Percentiles rank a stretch among this genome's conserved stretches.
These are phyloP conservation scores for Zaprionus gabonicus DNA, from an alignment of 1,140 invertebrate species.

Conservation along the genomic window DNA sequence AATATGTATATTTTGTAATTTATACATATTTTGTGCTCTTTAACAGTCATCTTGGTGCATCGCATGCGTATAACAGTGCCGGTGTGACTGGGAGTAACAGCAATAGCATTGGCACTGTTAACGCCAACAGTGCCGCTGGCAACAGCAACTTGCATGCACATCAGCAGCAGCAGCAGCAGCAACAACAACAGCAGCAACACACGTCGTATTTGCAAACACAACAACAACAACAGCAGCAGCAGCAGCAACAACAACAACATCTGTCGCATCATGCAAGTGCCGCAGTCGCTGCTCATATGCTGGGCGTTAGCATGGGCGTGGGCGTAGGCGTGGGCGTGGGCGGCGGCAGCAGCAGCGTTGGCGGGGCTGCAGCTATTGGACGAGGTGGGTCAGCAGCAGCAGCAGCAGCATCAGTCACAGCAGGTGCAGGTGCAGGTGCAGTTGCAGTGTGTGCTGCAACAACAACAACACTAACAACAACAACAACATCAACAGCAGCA, in stretches of 20 bases:
- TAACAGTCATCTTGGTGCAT: constrained; percentile 49
- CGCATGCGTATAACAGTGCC: constrained; percentile 60
- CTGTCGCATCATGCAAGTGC: constrained; percentile 55
- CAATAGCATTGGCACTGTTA: constrained; percentile 23
- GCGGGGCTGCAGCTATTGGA: constrained; percentile 55
- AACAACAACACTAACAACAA: constrained; percentile 53
- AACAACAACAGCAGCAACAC: constrained; percentile 48
- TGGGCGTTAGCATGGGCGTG: constrained; percentile 51
- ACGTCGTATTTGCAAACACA: constrained; percentile 23
- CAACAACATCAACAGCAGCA: constrained; percentile 59
- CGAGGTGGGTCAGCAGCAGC: constrained; percentile 82
- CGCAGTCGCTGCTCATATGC: constrained; percentile 63
- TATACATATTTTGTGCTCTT: neutral
- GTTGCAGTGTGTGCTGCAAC: constrained; percentile 54
- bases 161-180: constrained; percentile 42
- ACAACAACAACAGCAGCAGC: constrained; percentile 29
- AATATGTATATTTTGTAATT: too few species aligned
- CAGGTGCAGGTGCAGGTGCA: constrained; percentile 77
- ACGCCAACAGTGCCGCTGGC: constrained; percentile 31
- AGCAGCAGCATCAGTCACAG: constrained; percentile 46
- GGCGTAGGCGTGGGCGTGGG: constrained; percentile 12
- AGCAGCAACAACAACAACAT: constrained; percentile 48
- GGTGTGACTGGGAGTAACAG: constrained; percentile 36
- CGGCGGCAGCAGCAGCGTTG: neutral
- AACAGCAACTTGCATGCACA: constrained; percentile 48